phyloP scores from a whole-genome alignment of 2,797 vertebrate genomes.

The Scarus forsteni region DNA sequence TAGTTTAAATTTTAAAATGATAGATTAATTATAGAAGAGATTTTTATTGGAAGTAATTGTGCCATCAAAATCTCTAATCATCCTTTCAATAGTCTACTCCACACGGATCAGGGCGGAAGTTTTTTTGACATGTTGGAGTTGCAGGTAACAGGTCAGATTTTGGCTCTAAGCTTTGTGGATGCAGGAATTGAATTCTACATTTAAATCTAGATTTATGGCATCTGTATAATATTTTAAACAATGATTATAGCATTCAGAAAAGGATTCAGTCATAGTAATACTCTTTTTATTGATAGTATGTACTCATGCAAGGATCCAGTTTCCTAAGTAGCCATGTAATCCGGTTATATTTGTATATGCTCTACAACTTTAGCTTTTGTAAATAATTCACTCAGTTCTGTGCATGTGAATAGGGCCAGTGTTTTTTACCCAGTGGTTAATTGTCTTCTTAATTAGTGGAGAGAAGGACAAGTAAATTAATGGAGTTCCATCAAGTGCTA shows the following conservation, averaged over 20 bases:
- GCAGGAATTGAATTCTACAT: too few relatives aligned
- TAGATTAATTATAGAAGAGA: too few relatives aligned
- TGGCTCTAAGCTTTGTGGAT: too few relatives aligned
- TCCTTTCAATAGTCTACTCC: too few relatives aligned
- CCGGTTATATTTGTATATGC: slow-evolving; percentile 13
- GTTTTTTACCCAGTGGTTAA: slow-evolving; percentile 41
- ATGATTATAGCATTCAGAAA: background rate
- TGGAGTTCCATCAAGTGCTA: slow-evolving; percentile 35
- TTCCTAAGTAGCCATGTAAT: slow-evolving; percentile 11
- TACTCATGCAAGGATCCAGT: slow-evolving; percentile 11
- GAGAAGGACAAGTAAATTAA: slow-evolving; percentile 39
- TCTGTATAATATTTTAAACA: too few relatives aligned
- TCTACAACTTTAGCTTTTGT: slow-evolving; percentile 18
- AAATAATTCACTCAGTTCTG: slow-evolving; percentile 39
- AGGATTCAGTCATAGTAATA: background rate
- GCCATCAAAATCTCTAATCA: too few relatives aligned
- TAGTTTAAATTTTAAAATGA: too few relatives aligned
- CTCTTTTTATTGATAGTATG: background rate
- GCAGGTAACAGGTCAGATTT: too few relatives aligned
- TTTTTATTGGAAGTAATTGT: too few relatives aligned
- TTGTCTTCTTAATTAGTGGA: slow-evolving; percentile 45
- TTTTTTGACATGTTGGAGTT: too few relatives aligned
- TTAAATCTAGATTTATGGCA: too few relatives aligned
- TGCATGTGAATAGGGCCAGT: slow-evolving; percentile 19
- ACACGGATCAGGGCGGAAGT: too few relatives aligned